A percentile compares a stretch with the other conserved stretches of the same genome.
Evolutionary conservation across 2,113 vertebrate genomes (phyloP).

Genomic region (Zootoca vivipara): DNA sequence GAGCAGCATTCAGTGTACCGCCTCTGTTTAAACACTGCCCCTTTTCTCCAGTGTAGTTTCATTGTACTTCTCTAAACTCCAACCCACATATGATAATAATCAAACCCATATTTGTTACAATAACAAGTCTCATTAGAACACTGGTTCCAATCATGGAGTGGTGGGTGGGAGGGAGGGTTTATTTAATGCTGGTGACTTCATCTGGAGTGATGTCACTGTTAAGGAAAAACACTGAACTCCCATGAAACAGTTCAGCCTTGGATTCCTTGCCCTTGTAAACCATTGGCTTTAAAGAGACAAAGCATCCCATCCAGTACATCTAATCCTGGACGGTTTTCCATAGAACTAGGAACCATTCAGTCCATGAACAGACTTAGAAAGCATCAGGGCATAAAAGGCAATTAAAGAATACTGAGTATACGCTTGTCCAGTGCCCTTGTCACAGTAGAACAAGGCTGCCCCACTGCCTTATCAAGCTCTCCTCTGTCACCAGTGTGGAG

Average conservation of each 20-base stretch:
- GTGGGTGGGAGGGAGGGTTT: conserved; percentile 63
- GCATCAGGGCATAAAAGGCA: conserved; percentile 1
- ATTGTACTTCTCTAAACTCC: conserved; percentile 61
- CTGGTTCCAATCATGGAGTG: conserved; percentile 58
- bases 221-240: conserved; percentile 73
- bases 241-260: conserved; percentile 68
- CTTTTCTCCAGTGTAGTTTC: conserved; percentile 28
- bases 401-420: no score
- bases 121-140: conserved; percentile 70
- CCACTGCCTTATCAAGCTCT: neutral
- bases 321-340: conserved; percentile 61
- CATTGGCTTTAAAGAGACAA: conserved; percentile 67
- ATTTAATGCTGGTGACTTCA: conserved; percentile 69
- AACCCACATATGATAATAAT: conserved; percentile 73
- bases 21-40: conserved; percentile 24
- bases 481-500: neutral
- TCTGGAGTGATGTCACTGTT: conserved; percentile 73
- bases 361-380: conserved; percentile 43
- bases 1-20: neutral
- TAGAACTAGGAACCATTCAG: conserved; percentile 38
- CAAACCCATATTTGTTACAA: conserved; percentile 71
- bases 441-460: neutral
- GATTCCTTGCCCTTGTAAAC: conserved; percentile 62
- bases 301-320: conserved; percentile 20
- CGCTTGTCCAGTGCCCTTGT: conserved; percentile 6